Evolutionary conservation across 2,797 vertebrate genomes (phyloP).

Genomic region (Parauchenoglanis punctatus): DNA sequence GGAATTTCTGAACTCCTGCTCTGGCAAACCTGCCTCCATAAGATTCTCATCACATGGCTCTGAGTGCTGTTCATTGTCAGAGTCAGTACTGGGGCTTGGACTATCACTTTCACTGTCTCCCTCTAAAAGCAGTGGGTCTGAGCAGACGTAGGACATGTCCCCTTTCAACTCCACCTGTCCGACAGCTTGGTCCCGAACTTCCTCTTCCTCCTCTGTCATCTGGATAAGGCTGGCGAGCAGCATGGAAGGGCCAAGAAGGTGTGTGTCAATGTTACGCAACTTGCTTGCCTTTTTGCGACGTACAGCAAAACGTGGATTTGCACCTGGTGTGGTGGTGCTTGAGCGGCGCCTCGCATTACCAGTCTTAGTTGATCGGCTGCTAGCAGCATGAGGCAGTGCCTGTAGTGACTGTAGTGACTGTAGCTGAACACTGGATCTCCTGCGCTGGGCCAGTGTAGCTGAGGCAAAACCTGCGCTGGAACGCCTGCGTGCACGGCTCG

Average conservation of each 20-base stretch:
- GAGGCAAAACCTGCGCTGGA: constrained; percentile 84
- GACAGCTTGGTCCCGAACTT: constrained; percentile 32
- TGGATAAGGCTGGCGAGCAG: constrained; percentile 80
- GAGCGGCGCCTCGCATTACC: constrained; percentile 75
- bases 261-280: constrained; percentile 69
- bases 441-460: constrained; percentile 69
- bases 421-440: constrained; percentile 74
- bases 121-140: constrained; percentile 67
- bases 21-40: constrained; percentile 55
- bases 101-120: constrained; percentile 52
- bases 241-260: constrained; percentile 79
- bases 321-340: constrained; percentile 80
- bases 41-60: constrained; percentile 49
- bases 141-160: constrained; percentile 50
- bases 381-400: constrained; percentile 12
- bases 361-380: constrained; percentile 45
- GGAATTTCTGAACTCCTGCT: constrained; percentile 49
- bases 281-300: constrained; percentile 62
- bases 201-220: constrained; percentile 71
- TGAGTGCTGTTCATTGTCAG: constrained; percentile 59
- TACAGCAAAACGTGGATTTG: constrained; percentile 83
- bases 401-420: constrained; percentile 61
- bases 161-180: constrained; percentile 68
- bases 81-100: constrained; percentile 57
- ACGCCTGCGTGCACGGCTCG: constrained; percentile 83